Conservation (phyloP, 2,797 vertebrate genomes). For the Myripristis jacobus region DNA sequence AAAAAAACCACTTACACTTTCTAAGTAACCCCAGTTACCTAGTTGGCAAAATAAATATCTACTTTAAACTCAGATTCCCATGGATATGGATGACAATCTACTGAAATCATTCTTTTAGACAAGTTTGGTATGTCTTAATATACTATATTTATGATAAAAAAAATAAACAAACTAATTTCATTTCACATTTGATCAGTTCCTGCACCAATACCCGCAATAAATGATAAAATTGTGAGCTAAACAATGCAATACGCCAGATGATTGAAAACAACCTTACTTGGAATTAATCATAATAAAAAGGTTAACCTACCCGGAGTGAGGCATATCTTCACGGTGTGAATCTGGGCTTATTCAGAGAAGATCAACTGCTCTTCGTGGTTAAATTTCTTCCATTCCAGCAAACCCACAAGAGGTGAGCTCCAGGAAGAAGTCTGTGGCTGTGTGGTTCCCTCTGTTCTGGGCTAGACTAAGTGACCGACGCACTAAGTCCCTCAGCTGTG, state of each 20-base stretch:
- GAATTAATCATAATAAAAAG: not conserved
- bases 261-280: no score
- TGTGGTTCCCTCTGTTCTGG: conserved; percentile 30
- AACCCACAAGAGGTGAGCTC: not conserved
- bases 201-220: not conserved
- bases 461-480: conserved; percentile 34
- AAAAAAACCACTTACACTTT: conserved; percentile 50
- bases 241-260: no score
- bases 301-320: conserved; percentile 58
- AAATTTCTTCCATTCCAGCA: conserved; percentile 24
- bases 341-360: conserved; percentile 1
- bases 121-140: not conserved
- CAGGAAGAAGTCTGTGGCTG: conserved; percentile 27
- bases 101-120: conserved; percentile 1
- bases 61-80: no score
- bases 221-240: no score
- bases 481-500: conserved; percentile 51
- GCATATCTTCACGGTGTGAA: conserved; percentile 43
- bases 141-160: not conserved
- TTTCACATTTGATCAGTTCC: no score
- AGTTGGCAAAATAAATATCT: not conserved
- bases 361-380: conserved; percentile 7
- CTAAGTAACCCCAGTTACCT: not conserved
- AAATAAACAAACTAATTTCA: not conserved
- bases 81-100: not conserved